Base-by-base conservation (phyloP, 2,888 invertebrate genomes). In the Nysson spinosus region DNA sequence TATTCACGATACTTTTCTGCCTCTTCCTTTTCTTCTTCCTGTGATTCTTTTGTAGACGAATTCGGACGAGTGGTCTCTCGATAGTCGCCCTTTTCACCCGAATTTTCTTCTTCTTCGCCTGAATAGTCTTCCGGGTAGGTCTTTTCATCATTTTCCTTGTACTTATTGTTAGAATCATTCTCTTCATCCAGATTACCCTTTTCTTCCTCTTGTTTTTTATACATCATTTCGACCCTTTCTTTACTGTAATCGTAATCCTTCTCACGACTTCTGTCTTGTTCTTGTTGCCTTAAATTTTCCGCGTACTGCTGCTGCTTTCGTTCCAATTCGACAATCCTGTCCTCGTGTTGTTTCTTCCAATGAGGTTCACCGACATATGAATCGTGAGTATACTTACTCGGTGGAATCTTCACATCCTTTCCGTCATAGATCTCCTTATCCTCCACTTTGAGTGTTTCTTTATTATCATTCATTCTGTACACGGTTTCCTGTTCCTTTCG, bases 321-420 rank as follows among this genome's bases (percentile, higher is more conserved):
- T 4, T 77, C 79, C 26, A 82, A 32, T 7, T 75, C 69, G 0
- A 69, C 42, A 0, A 75, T n/a, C 12, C 78, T 65, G 0, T 74
- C 69, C 3, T 79, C 72, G 17, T 83, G 76, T 24, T 78, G 50
- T 26, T 79, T 61, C 34, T 76, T 72, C 83, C 81, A 81, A 3
- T 68, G 37, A 0, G 81, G 79, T 9, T 72, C 66, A 1, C 39
- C 34, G 1, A 44, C 9, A 12, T 42, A 43, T 1, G 26, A 6
- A 9, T 35, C 24, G 11, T 34, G 47, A 19, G 4, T 32, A 19
- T 42, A 6, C 1, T 35, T 24, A 12, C 2, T 11, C 9, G 19
- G 6, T 14, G 67, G 67, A 5, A 20, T 61, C 2, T 46, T 74
- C 1, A 82, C 77, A 5, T 83, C 77, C 12, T 65, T 76, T 14